Evolutionary conservation across 2,888 invertebrate genomes (phyloP), one percentile per base, ranked within the genome.

Genomic region (Phytoseiulus persimilis): DNA sequence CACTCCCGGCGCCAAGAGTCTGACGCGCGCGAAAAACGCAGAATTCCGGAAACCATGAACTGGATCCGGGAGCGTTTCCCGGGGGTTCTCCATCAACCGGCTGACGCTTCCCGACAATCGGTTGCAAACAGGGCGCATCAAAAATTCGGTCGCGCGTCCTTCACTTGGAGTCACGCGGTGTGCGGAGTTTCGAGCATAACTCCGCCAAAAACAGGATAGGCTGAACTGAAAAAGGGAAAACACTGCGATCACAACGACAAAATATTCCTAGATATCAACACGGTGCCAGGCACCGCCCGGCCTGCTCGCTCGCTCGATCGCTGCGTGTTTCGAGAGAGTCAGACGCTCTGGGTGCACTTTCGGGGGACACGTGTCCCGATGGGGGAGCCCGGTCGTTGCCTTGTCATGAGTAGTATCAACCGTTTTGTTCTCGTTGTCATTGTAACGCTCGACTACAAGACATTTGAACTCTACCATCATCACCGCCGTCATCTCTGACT

Each of bases 401-500:
- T 65, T 65, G 65, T 65, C 65, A 65, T 65, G 65, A 65, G 65
- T 65, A 65, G 65, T 65, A 65, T 65, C 65, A 65, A 65, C 65
- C 65, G 18, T 65, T 65, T 65, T 65, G 65, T 65, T 65, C 65
- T 65, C 65, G 65, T 65, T 65, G 65, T 65, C 65, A 65, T 65
- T 65, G 14, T 65, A 28, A 65, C 65, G 65, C 65, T 65, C 28
- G 65, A 14, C 5, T 23, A 65, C 65, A 65, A 65, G 65, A 65
- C 65, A 65, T 65, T 65, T 65, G 65, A 65, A 65, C 65, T 65
- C 65, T 65, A 28, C 11, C 28, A 23, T 46, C 46, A 14, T 2
- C 65, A 28, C 28, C 65, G 65, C 65, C 18, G 65, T 65, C 65
- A 65, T 65, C 65, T 14, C 18, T 65, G 23, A 65, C 23, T 65